Conservation (phyloP, 2,888 invertebrate genomes). For the Ptilodon capucinus region DNA sequence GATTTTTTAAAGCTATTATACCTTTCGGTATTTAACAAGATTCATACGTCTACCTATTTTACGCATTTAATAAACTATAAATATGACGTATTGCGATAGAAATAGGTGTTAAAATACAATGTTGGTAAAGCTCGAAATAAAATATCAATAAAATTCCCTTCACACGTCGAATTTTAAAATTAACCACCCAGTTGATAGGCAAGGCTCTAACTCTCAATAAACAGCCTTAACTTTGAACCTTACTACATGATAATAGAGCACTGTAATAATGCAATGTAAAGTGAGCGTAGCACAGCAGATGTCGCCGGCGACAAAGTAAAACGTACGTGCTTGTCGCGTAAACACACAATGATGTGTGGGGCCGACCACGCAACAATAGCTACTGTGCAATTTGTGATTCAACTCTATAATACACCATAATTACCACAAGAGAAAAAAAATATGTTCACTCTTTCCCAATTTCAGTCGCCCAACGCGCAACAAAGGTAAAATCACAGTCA, state of each 20-base stretch:
- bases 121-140: constrained; percentile 42
- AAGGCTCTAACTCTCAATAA: constrained; percentile 30
- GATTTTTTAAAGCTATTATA: constrained; percentile 14
- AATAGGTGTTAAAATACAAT: neutral
- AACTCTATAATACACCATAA: constrained; percentile 67
- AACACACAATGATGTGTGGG: constrained; percentile 77
- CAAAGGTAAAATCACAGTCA: constrained; percentile 3
- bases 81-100: neutral
- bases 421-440: constrained; percentile 46
- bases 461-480: constrained; percentile 35
- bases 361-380: constrained; percentile 72
- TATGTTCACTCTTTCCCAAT: constrained; percentile 45
- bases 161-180: constrained; percentile 66
- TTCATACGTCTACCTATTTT: neutral
- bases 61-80: neutral
- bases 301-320: constrained; percentile 78
- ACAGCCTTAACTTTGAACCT: constrained; percentile 29
- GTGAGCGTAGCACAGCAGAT: constrained; percentile 52
- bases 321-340: constrained; percentile 75
- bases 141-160: constrained; percentile 59
- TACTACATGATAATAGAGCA: constrained; percentile 37
- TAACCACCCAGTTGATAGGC: constrained; percentile 56
- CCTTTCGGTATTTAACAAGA: neutral
- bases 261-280: constrained; percentile 12
- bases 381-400: constrained; percentile 76